A percentile compares a stretch with the other conserved stretches of the same genome.
phyloP scores from a whole-genome alignment of 2,113 vertebrate species.

The Leptobrachium leishanense region DNA sequence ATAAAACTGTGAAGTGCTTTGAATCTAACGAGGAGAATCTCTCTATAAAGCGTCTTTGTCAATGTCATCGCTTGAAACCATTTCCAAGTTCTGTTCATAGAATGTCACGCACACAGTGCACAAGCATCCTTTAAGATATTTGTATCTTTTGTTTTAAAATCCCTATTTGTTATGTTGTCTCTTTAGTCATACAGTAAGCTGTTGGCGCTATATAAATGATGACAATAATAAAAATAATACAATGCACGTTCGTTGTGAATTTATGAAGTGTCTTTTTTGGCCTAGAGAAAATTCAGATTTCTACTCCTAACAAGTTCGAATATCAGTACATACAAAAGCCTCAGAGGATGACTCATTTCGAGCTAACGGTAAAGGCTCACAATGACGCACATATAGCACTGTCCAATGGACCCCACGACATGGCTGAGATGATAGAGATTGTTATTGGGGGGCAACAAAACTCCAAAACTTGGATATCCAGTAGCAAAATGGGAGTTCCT shows the following conservation, averaged over 20 bases:
- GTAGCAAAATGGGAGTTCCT: conserved; percentile 84
- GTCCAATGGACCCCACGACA: conserved; percentile 82
- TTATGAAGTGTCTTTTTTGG: conserved; percentile 52
- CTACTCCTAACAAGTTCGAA: conserved; percentile 91
- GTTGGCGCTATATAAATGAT: too few relatives aligned
- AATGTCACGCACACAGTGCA: too few relatives aligned
- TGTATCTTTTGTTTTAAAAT: too few relatives aligned
- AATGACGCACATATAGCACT: conserved; percentile 84
- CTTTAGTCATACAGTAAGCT: too few relatives aligned
- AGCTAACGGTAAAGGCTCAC: conserved; percentile 85
- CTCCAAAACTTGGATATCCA: conserved; percentile 82
- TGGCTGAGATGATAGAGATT: conserved; percentile 82
- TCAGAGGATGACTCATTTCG: conserved; percentile 76
- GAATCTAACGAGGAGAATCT: too few relatives aligned
- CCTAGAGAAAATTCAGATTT: conserved; percentile 92
- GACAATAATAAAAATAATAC: too few relatives aligned
- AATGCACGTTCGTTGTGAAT: conserved; percentile 17
- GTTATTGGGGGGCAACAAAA: conserved; percentile 88
- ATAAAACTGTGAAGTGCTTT: too few relatives aligned
- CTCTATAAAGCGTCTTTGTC: too few relatives aligned
- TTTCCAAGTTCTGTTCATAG: too few relatives aligned
- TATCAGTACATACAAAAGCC: conserved; percentile 92
- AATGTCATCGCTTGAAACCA: too few relatives aligned
- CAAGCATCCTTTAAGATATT: too few relatives aligned
- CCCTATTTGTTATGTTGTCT: too few relatives aligned